Conservation (phyloP, 2,113 vertebrate genomes). For the Rhizomys pruinosus region DNA sequence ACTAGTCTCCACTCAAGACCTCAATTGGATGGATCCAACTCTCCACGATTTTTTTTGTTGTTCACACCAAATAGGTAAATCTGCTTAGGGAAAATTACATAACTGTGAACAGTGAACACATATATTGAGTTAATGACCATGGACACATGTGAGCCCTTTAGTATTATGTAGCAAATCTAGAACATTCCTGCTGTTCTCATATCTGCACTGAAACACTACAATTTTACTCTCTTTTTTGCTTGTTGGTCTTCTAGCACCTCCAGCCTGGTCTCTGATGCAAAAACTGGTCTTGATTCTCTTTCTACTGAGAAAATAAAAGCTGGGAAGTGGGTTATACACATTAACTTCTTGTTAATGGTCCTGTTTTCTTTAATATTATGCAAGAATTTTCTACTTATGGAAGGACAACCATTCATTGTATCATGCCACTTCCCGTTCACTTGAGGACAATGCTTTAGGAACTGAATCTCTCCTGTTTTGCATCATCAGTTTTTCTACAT, state of each 20-base stretch:
- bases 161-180: not conserved
- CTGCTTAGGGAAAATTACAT: not conserved
- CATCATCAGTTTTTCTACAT: not conserved
- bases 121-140: not conserved
- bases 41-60: not conserved
- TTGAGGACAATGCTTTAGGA: not conserved
- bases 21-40: not conserved
- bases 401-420: not conserved
- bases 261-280: not conserved
- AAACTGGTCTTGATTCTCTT: not conserved
- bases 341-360: no score
- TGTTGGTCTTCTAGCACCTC: not conserved
- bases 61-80: not conserved
- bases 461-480: fast-evolving
- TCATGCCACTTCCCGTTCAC: not conserved
- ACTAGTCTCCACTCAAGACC: not conserved
- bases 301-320: not conserved
- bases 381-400: not conserved
- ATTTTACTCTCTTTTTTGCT: not conserved
- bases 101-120: not conserved
- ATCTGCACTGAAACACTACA: not conserved
- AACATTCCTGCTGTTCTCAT: not conserved
- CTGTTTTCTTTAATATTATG: no score
- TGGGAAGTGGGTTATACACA: not conserved
- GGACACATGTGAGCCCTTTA: not conserved